Evolutionary conservation across 2,888 invertebrate species (phyloP).

Genomic region (Drosophila prostipennis): DNA sequence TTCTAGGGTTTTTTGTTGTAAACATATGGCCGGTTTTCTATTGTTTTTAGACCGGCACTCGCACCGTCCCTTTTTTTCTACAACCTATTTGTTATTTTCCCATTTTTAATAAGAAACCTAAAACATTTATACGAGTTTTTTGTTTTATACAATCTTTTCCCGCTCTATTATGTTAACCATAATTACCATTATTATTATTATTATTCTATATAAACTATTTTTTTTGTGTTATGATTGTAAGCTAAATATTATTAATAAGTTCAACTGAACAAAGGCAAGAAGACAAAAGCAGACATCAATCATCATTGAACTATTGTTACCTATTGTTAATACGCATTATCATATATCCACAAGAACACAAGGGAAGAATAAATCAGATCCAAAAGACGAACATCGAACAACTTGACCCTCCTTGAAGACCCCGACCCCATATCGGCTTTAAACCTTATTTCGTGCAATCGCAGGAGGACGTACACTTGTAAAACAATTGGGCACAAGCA

Average conservation of each 20-base stretch:
- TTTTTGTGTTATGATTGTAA: conserved; percentile 22
- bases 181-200: conserved; percentile 5
- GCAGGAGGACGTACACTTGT: conserved; percentile 8
- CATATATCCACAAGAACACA: conserved; percentile 13
- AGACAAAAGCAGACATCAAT: conserved; percentile 10
- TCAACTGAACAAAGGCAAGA: conserved; percentile 27
- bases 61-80: conserved; percentile 10
- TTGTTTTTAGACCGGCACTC: background rate
- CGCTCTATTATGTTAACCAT: background rate
- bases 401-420: background rate
- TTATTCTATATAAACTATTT: background rate
- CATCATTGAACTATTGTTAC: conserved; percentile 31
- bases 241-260: conserved; percentile 29
- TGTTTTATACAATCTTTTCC: background rate
- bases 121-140: background rate
- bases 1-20: background rate
- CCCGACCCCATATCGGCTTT: conserved; percentile 18
- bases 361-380: conserved; percentile 17
- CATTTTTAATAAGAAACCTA: background rate
- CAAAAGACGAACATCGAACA: conserved; percentile 25
- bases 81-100: conserved; percentile 7
- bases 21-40: background rate
- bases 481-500: conserved; percentile 43
- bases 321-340: conserved; percentile 27
- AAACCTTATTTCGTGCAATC: conserved; percentile 1